Evolutionary conservation across 2,888 invertebrate species (phyloP), one percentile per base, ranked within the genome.

Genomic region (Catocala sponsa): DNA sequence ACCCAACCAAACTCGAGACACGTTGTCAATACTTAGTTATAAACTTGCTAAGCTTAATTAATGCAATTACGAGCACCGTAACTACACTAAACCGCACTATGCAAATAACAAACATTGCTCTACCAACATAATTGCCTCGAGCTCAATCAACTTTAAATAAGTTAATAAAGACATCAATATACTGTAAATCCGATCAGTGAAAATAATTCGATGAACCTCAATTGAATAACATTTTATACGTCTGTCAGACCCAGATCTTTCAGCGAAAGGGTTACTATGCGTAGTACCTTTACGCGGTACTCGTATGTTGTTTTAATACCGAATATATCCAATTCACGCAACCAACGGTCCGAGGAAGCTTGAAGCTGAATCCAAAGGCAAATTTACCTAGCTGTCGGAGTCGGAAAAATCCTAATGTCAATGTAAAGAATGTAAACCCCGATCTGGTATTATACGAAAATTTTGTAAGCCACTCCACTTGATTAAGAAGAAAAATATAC

Each of bases 311-410:
- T 66, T 63, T 66, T 63, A 59, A 55, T 60, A 49, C 50, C 49
- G 50, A 55, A 65, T 63, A 65, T 56, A 65, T 60, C 48, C 51
- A 48, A 58, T 67, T 68, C 52, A 55, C 54, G 52, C 55, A 54
- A 64, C 51, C 61, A 58, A 52, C 59, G 60, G 43, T 2, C 35
- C 35, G 5, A 35, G 6, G 2, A 46, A 46, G 46, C 46, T 44
- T 48, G 4, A 56, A 70, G 65, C 69, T 71, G 9, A 50, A 67
- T 63, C 55, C 38, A 63, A 74, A 65, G 59, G 56, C 65, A 74
- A 74, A 78, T 79, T 74, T 79, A 70, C 68, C 61, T 63, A 62
- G 64, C 59, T 60, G 68, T 68, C 53, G 38, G 49, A 65, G 54
- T 55, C 33, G 62, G 62, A 68, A 76, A 67, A 67, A 68, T 59